Base-by-base conservation (phyloP, 2,797 vertebrate species). In the Notoglanidium macrostoma region DNA sequence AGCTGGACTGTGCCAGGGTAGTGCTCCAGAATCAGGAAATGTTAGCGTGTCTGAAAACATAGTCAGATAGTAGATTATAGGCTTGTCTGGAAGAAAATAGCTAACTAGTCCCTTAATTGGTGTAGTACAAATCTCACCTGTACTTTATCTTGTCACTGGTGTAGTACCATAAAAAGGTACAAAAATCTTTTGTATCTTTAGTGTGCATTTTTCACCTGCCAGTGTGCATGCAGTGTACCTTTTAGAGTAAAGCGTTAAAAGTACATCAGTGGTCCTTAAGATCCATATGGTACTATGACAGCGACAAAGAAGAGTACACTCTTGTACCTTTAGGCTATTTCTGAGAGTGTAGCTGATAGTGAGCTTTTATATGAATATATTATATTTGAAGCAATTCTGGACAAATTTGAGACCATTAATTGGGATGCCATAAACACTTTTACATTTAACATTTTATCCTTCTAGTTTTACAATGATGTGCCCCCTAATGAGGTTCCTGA, bases 61-160 rank as follows among this genome's bases (percentile, higher is more conserved):
- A 68, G 63, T 83, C 63, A 67, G 81, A 83, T 68, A 51, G 81
- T 54, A 40, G 35, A 40, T 40, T 40, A 12, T 83, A 67, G 63
- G 19, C 15, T 65, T 83, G 15, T 83, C n/a, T 83, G 81, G n/a
- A 32, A 51, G 63, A 68, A 35, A 32, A 19, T 68, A 83, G 46
- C n/a, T 83, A 82, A 82, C 26, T 29, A 32, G 29, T 61, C 77
- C 35, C 57, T 61, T 61, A 44, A 61, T 44, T 63, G 78, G 35
- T 80, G 35, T 61, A 57, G 35, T 44, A 68, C 61, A 83, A 68
- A 68, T 82, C 46, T 51, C 17, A 68, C 46, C 63, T 51, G 63
- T 67, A 23, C 23, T 14, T 67, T 68, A 83, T 83, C 81, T 67
- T 51, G 61, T 51, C 61, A 67, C n/a, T 80, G 78, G 32, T 40